A percentile compares a stretch with the other conserved stretches of the same genome.
These are phyloP conservation scores for Homarus gammarus DNA, from an alignment of 2,888 invertebrate genomes.

Conservation along the genomic window DNA sequence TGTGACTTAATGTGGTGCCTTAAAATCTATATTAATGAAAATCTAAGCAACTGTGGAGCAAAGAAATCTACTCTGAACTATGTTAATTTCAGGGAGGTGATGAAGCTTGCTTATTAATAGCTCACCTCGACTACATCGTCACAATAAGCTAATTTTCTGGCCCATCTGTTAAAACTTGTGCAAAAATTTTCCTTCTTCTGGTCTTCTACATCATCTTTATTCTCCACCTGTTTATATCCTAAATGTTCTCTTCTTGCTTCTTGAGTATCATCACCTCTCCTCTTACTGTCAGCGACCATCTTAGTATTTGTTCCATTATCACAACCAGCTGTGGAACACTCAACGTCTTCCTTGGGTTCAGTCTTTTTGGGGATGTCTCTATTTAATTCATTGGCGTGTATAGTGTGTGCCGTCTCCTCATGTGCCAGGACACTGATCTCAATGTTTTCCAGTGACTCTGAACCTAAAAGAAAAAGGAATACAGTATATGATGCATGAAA, in stretches of 20 bases:
- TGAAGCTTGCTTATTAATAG: too few species aligned
- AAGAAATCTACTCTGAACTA: too few species aligned
- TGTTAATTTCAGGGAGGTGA: too few species aligned
- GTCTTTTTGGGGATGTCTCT: neutral
- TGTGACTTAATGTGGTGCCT: too few species aligned
- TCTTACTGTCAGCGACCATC: neutral
- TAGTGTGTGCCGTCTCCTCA: neutral
- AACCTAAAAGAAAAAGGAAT: neutral
- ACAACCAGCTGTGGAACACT: neutral
- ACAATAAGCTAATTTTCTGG: constrained; percentile 24
- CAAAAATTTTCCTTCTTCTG: constrained; percentile 30
- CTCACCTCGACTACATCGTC: constrained; percentile 35
- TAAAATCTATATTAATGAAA: too few species aligned
- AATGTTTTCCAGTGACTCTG: neutral
- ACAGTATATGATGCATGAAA: neutral
- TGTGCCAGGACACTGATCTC: neutral
- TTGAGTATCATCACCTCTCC: neutral
- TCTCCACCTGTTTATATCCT: neutral
- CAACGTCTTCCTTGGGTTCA: neutral
- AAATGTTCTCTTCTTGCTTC: neutral
- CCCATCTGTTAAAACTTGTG: constrained; percentile 30
- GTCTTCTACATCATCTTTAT: neutral
- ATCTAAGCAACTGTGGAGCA: too few species aligned
- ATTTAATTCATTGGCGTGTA: neutral
- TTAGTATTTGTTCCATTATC: neutral